Conservation (phyloP, 2,888 invertebrate species). For the Polymixis flavicincta region DNA sequence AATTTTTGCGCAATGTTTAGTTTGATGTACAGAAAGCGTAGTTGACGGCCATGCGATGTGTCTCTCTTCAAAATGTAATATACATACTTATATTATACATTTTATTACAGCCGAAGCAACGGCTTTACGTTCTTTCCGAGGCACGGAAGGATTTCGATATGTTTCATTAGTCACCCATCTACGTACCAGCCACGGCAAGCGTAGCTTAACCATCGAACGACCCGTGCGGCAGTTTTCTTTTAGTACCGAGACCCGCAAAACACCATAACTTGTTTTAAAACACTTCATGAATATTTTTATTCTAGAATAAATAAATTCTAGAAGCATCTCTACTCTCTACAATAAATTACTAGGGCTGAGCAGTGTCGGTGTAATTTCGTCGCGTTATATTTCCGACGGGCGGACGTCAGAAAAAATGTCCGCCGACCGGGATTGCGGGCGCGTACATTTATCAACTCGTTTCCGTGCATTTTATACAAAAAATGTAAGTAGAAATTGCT, state of each 20-base stretch:
- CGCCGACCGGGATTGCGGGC: slow-evolving; percentile 55
- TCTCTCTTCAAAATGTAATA: no score
- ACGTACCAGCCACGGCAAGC: background rate
- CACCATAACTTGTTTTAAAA: background rate
- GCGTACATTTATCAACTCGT: slow-evolving; percentile 66
- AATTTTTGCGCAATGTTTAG: no score
- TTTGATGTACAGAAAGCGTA: no score
- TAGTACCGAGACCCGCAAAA: background rate
- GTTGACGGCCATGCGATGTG: no score
- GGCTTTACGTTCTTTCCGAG: background rate
- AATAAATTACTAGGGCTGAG: slow-evolving; percentile 55
- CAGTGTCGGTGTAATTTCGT: slow-evolving; percentile 60
- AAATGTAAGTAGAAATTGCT: slow-evolving; percentile 23
- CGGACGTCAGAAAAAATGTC: slow-evolving; percentile 64
- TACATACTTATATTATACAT: no score
- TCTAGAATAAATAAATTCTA: slow-evolving; percentile 46
- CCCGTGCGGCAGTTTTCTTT: background rate
- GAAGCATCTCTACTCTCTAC: slow-evolving; percentile 37
- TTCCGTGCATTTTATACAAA: slow-evolving; percentile 58
- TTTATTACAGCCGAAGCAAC: no score
- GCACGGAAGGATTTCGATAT: background rate
- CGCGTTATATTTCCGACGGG: slow-evolving; percentile 60
- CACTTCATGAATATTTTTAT: slow-evolving; percentile 27
- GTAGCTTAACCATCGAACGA: background rate
- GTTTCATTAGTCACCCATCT: background rate